phyloP scores from a whole-genome alignment of 2,888 invertebrate genomes.

The Tolmerus cingulatus region DNA sequence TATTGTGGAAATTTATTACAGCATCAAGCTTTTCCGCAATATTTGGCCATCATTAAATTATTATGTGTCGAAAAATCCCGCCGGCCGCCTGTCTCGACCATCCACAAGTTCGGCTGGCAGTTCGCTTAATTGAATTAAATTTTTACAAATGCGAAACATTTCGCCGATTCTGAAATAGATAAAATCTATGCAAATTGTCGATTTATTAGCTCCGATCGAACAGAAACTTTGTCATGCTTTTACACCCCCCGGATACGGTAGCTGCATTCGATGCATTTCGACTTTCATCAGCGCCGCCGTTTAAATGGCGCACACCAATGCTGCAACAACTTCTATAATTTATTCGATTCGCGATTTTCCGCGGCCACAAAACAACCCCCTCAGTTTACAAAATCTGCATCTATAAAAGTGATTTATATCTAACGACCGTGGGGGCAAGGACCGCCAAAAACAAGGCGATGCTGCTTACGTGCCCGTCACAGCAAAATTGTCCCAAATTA shows the following conservation, averaged over 20 bases:
- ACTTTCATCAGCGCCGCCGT: not conserved
- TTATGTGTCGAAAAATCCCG: not conserved
- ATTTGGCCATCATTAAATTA: not conserved
- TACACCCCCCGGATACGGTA: not conserved
- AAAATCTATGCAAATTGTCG: not conserved
- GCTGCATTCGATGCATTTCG: not conserved
- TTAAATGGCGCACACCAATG: not conserved
- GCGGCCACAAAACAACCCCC: not conserved
- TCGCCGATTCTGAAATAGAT: not conserved
- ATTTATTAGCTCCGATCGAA: not conserved
- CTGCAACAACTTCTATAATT: not conserved
- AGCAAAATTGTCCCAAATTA: not conserved
- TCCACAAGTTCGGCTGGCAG: not conserved
- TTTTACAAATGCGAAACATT: not conserved
- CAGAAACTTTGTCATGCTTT: not conserved
- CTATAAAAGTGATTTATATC: not conserved
- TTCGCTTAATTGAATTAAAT: not conserved
- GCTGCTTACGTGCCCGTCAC: not conserved
- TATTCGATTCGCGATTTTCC: not conserved
- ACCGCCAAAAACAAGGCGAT: not conserved
- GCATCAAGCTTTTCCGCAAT: not conserved
- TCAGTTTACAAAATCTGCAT: not conserved
- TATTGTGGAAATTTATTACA: not conserved
- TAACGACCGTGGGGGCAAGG: not conserved
- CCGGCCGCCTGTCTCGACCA: not conserved